Conservation (phyloP, 2,888 invertebrate species). For the Drosophila robusta region DNA sequence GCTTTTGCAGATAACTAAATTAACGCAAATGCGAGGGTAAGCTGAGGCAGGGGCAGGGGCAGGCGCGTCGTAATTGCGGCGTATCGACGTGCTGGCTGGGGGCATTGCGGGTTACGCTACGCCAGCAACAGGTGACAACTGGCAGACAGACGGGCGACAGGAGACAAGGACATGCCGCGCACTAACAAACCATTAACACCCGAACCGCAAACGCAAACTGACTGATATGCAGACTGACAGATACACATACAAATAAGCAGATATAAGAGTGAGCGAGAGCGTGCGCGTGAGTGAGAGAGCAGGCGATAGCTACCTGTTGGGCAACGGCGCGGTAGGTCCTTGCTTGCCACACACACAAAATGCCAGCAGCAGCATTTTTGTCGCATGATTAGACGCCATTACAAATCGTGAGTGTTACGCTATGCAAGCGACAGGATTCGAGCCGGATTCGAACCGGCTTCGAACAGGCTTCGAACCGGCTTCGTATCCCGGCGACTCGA, state of each 20-base stretch:
- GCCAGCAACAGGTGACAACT: slow-evolving; percentile 46
- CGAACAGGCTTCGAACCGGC: slow-evolving; percentile 21
- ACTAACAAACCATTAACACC: slow-evolving; percentile 80
- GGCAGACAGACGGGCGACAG: slow-evolving; percentile 11
- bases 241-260: background rate
- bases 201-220: slow-evolving; percentile 62
- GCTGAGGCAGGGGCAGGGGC: slow-evolving; percentile 5
- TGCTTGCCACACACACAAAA: background rate
- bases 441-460: slow-evolving; percentile 12
- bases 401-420: slow-evolving; percentile 80
- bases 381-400: slow-evolving; percentile 77
- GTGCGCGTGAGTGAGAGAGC: background rate
- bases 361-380: slow-evolving; percentile 45
- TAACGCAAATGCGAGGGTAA: slow-evolving; percentile 49
- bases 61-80: slow-evolving; percentile 61
- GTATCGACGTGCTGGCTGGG: slow-evolving; percentile 14
- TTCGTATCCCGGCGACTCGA: slow-evolving; percentile 12
- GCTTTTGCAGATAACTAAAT: slow-evolving; percentile 70
- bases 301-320: slow-evolving; percentile 60
- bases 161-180: slow-evolving; percentile 42
- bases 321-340: slow-evolving; percentile 72
- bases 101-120: slow-evolving; percentile 27
- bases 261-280: background rate
- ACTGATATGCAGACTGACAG: slow-evolving; percentile 14
- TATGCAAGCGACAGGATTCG: slow-evolving; percentile 27